Evolutionary conservation across 1,140 invertebrate species (phyloP), one percentile per base, ranked within the genome.

Genomic region (Dreissena polymorpha): DNA sequence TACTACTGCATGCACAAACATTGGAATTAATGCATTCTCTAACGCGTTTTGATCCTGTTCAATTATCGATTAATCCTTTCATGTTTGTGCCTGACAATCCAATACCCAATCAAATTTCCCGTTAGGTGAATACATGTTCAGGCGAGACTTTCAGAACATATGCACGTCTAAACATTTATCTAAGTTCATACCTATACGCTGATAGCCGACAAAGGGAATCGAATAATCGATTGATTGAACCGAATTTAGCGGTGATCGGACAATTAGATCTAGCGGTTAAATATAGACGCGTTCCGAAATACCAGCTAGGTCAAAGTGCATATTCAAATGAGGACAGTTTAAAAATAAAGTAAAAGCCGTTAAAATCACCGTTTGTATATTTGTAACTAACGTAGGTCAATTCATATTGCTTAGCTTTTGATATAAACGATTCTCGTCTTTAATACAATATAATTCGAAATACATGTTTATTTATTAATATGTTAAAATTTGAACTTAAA

Each of bases 231-330:
- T 72, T 80, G 69, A 72, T 72, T 65, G 70, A 72, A 51, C 13
- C 29, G 53, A 53, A n/a, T 67, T 27, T 27, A 65, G 39, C 68
- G 29, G 78, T 29, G 78, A 80, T 80, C 70, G 72, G 55, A 53
- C 10, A 68, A 71, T 80, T 80, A n/a, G n/a, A n/a, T n/a, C n/a
- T n/a, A 72, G 64, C 69, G 69, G 69, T 72, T 80, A 80, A 70
- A 80, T 70, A 71, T 80, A 80, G 69, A 80, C 78, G 39, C 53
- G 78, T 72, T 72, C 70, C 10, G 39, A 39, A 39, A 39, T 39
- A 39, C 39, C 39, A 60, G 2, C 18, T 63, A n/a, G 60, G 23
- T 63, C 39, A 39, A 39, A 39, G 39, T 39, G 39, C 39, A 39
- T 39, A 39, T 39, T 39, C 8, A 39, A 39, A 39, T 39, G 39